These are phyloP conservation scores for Leptogaster cylindrica DNA, from an alignment of 2,888 invertebrate species.

Conservation along the genomic window DNA sequence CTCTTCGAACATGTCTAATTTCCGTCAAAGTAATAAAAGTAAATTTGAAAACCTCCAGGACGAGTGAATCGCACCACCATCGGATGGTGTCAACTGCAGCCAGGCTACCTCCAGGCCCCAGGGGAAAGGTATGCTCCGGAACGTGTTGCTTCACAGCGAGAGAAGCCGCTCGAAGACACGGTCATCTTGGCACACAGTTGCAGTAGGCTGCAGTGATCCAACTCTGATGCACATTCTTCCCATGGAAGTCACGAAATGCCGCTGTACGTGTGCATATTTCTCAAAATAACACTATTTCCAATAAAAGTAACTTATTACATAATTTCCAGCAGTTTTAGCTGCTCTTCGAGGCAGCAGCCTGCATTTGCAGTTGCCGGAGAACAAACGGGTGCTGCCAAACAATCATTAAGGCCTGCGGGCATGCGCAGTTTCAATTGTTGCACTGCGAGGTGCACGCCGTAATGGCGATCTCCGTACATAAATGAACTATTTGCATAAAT, in stretches of 20 bases:
- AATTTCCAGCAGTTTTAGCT: constrained; percentile 35
- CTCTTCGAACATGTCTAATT: too few relatives aligned
- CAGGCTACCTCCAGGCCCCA: too few relatives aligned
- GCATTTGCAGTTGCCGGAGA: constrained; percentile 5
- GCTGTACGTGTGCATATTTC: constrained; percentile 41
- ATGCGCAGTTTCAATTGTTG: constrained; percentile 35
- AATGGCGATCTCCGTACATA: constrained; percentile 10
- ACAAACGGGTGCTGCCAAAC: constrained; percentile 37
- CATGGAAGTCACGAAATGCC: constrained; percentile 41
- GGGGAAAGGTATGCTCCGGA: too few relatives aligned
- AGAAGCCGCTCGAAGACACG: constrained; percentile 20
- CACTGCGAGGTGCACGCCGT: constrained; percentile 7
- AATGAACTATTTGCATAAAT: constrained; percentile 24
- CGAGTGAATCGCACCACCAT: too few relatives aligned
- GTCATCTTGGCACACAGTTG: constrained; percentile 26
- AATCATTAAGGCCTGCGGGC: constrained; percentile 27
- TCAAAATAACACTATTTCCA: constrained; percentile 39
- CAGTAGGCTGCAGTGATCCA: neutral
- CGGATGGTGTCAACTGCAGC: too few relatives aligned
- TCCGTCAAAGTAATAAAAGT: too few relatives aligned
- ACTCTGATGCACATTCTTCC: neutral
- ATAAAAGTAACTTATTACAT: constrained; percentile 43
- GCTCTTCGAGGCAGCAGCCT: constrained; percentile 21
- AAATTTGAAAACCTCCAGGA: too few relatives aligned
- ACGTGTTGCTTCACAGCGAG: neutral